Percentiles rank a stretch among this genome's conserved stretches.
Evolutionary conservation across 1,140 invertebrate genomes (phyloP).

Genomic region (Doryteuthis pealeii): DNA sequence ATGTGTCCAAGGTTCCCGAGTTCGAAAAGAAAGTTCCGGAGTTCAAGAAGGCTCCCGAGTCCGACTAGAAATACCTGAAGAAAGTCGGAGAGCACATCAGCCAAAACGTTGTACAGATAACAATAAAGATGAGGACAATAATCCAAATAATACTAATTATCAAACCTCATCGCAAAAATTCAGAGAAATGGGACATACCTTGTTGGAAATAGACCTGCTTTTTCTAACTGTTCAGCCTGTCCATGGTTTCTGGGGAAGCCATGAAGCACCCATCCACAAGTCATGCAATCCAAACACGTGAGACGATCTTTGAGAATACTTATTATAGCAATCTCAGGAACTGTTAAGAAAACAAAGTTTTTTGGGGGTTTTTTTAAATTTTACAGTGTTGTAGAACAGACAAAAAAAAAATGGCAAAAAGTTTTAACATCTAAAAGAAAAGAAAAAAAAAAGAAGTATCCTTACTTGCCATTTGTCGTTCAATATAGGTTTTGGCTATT

Average conservation of each 20-base stretch:
- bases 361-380: not conserved
- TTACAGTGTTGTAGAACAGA: not conserved
- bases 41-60: too few species aligned
- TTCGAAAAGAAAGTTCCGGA: too few species aligned
- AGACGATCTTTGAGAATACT: constrained; percentile 53
- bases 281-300: constrained; percentile 57
- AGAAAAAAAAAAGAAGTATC: not conserved
- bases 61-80: too few species aligned
- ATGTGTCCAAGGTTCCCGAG: too few species aligned
- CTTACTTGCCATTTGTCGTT: constrained; percentile 51
- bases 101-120: too few species aligned
- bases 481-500: constrained; percentile 54
- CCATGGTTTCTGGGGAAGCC: constrained; percentile 56
- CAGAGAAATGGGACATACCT: constrained; percentile 43
- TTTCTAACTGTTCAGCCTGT: constrained; percentile 55
- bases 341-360: constrained; percentile 33
- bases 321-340: constrained; percentile 58
- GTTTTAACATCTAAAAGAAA: not conserved
- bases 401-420: not conserved
- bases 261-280: constrained; percentile 59
- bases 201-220: constrained; percentile 54
- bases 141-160: too few species aligned
- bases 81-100: too few species aligned
- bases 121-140: too few species aligned
- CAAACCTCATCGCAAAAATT: too few species aligned